phyloP scores from a whole-genome alignment of 2,113 vertebrate genomes.

The Clarias gariepinus region DNA sequence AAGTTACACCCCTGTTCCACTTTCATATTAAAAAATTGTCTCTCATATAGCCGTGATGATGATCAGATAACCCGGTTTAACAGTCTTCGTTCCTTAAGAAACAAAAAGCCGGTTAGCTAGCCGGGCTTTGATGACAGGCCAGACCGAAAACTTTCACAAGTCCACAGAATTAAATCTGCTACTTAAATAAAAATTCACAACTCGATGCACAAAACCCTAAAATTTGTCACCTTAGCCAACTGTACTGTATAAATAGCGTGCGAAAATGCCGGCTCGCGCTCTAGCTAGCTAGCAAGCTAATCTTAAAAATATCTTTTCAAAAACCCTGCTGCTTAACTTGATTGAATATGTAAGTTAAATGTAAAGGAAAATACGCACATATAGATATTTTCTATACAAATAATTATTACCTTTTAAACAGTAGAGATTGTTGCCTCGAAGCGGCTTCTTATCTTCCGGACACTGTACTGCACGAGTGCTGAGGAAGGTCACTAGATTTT shows the following conservation, averaged over 20 bases:
- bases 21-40: neutral
- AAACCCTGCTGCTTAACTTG: neutral
- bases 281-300: neutral
- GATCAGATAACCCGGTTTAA: neutral
- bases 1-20: neutral
- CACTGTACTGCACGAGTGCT: slow-evolving; percentile 12
- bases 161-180: neutral
- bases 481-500: slow-evolving; percentile 53
- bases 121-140: too few relatives aligned
- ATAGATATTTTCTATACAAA: neutral
- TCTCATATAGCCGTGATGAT: neutral
- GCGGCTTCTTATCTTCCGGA: neutral
- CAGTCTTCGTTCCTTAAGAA: neutral
- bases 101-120: neutral
- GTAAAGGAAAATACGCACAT: too few relatives aligned
- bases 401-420: neutral
- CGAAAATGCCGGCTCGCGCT: neutral
- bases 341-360: too few relatives aligned
- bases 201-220: too few relatives aligned
- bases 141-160: neutral
- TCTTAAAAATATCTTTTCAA: neutral
- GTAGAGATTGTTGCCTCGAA: neutral
- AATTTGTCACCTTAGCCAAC: neutral
- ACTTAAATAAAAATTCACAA: neutral
- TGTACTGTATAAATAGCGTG: neutral